Base-by-base conservation (phyloP, 1,140 invertebrate species). In the Acromyrmex heyeri region DNA sequence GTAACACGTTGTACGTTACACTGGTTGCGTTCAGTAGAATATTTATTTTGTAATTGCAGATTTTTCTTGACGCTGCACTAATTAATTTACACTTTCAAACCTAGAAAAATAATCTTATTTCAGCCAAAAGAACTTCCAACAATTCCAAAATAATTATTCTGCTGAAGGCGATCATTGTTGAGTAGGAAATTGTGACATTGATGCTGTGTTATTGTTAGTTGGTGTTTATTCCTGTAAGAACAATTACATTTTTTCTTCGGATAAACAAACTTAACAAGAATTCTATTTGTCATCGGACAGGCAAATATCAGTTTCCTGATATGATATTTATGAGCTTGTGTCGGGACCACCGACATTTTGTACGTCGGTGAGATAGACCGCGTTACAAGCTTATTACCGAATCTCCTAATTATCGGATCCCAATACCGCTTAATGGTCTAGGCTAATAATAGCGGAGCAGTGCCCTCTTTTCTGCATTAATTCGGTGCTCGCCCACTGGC, bases 391-490 rank as follows among this genome's bases (percentile, higher is more conserved):
- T 70, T 70, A 65, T 91, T 91, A 87, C 12, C 16, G 55, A 87
- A 61, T 88, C 88, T 82, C 86, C 82, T 91, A 91, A 91, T 91
- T 87, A 86, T 88, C 70, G n/a, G 50, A 57, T 61, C 61, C 72
- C 73, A 72, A 89, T 89, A 77, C 44, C 64, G 50, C 38, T 79
- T 88, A 92, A 91, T 91, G 62, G 86, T 21, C 53, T 73, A 53
- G 70, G 61, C 86, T 90, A 91, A 92, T 92, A 92, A 89, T 86
- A 89, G 75, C 76, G 86, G 89, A 69, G 81, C 87, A 67, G 59
- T 81, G 86, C 55, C 86, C 77, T 87, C 88, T 87, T 76, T 92
- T 92, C 89, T 90, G 91, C 90, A 91, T 93, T 92, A 92, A 93
- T 93, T 89, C 86, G 86, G 83, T 89, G 86, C 86, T 89, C 86